Evolutionary conservation across 2,113 vertebrate species (phyloP), one percentile per base, ranked within the genome.

Genomic region (Indri indri): DNA sequence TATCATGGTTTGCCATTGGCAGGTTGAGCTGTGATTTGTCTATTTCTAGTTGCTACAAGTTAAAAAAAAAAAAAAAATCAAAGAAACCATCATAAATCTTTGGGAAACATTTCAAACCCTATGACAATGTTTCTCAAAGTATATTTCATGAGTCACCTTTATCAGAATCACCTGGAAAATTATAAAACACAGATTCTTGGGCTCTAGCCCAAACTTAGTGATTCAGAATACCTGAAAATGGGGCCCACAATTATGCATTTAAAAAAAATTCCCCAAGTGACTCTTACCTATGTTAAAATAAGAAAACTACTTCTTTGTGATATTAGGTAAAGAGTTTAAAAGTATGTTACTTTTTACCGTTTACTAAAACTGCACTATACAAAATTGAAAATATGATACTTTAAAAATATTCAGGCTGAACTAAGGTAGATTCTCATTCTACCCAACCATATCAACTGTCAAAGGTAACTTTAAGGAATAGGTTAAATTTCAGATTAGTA

Each of bases 31-130:
- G 65, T 9, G 94, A 45, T 27, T 96, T 97, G 68, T 98, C 98
- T 42, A 97, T 73, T 92, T 96, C 98, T 80, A 96, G 59, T 90
- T 84, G 50, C 99, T 99, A 80, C 57, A 92, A 97, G 80, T 87
- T 84, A 45, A 76, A 47, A 52, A 40, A 45, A 16, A 45, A 16
- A 86, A 80, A n/a, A 32, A 57, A 81, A 87, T 37, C 16, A 61
- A 66, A 94, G 50, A 95, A 82, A 77, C 11, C 3, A 65, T n/a
- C 68, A 16, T 66, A 87, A 77, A 34, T 76, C 52, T 93, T 37
- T 84, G 47, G 40, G 40, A 77, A 34, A 59, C 45, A 81, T 40
- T 63, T 74, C 80, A 94, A 93, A 90, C 50, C n/a, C 27, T 32
- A 22, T 84, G 71, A 59, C 5, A 32, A 32, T n/a, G 42, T 93